These are phyloP conservation scores for Xiphorhynchus elegans DNA, from an alignment of 2,113 vertebrate species.

Conservation along the genomic window DNA sequence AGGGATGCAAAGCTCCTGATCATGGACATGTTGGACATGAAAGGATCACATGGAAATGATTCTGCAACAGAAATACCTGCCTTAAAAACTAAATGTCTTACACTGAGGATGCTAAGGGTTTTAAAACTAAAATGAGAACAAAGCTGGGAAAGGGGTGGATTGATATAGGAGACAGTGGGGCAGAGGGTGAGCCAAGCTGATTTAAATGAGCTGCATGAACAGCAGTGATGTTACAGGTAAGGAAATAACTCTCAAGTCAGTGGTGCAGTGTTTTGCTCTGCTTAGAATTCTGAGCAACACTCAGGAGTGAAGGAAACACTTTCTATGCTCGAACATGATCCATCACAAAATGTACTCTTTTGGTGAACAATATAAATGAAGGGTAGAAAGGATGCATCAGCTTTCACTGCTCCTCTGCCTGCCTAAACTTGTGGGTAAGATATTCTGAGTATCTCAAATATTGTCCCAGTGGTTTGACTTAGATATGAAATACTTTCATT, in stretches of 20 bases:
- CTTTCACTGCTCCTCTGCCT: background rate
- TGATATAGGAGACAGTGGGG: background rate
- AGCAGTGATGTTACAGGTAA: background rate
- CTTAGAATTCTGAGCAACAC: background rate
- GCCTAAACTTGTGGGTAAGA: background rate
- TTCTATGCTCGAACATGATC: background rate
- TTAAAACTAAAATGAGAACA: background rate
- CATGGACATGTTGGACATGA: background rate
- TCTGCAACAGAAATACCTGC: background rate
- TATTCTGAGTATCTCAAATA: background rate
- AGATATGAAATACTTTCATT: background rate
- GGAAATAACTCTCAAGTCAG: background rate
- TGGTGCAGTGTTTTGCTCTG: background rate
- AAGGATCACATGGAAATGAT: background rate
- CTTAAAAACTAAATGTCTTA: rapidly evolving
- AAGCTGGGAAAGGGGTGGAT: background rate
- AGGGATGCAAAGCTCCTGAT: background rate
- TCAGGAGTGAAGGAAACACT: background rate
- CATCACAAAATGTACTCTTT: background rate
- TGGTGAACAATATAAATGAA: background rate
- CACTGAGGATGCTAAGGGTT: background rate
- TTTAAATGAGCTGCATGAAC: background rate
- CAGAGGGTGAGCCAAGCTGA: background rate
- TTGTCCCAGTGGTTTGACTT: background rate
- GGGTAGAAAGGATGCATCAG: background rate